Evolutionary conservation across 2,113 vertebrate species (phyloP).

Genomic region (Calidris pygmaea): DNA sequence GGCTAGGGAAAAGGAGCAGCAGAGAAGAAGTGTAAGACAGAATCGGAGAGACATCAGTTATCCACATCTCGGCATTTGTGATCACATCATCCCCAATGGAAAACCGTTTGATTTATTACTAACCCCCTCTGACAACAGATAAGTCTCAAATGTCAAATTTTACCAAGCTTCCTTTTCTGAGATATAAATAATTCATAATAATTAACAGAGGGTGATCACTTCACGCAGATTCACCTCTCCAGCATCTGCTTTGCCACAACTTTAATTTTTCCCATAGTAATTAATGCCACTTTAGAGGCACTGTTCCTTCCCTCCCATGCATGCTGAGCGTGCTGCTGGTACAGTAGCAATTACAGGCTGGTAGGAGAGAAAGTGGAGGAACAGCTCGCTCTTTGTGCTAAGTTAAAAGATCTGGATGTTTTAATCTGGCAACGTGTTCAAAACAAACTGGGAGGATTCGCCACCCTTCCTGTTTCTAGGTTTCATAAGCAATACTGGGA

Average conservation of each 20-base stretch:
- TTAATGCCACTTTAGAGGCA: background rate
- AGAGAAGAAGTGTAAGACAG: background rate
- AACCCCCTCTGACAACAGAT: background rate
- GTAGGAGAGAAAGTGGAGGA: background rate
- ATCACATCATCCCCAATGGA: background rate
- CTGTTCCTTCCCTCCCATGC: background rate
- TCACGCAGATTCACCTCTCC: background rate
- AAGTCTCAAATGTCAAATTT: background rate
- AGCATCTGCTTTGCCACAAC: constrained; percentile 6
- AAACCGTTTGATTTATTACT: background rate
- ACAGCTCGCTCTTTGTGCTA: background rate
- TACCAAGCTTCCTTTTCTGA: background rate
- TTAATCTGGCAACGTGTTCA: background rate
- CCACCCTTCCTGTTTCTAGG: background rate
- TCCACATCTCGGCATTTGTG: background rate
- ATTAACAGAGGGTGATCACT: constrained; percentile 6
- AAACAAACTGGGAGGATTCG: background rate
- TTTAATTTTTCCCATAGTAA: background rate
- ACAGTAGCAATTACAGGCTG: background rate
- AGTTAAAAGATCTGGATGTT: background rate
- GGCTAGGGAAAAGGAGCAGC: constrained; percentile 69
- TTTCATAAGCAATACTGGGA: background rate
- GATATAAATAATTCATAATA: background rate
- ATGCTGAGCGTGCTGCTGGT: background rate
- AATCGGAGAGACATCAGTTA: background rate